Evolutionary conservation across 1,140 invertebrate genomes (phyloP).

Genomic region (Pogonus chalceus): DNA sequence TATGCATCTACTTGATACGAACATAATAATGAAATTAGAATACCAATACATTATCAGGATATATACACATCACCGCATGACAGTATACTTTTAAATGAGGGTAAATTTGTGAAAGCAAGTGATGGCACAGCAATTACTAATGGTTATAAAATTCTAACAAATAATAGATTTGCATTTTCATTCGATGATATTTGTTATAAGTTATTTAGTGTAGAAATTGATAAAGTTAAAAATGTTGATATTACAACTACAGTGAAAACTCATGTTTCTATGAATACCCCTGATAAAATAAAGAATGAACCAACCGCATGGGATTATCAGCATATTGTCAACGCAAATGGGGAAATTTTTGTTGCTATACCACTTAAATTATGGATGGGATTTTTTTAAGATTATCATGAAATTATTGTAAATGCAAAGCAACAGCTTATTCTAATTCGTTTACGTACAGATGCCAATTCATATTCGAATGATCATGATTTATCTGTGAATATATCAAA

Average conservation of each 20-base stretch:
- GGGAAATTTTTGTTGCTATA: conserved; percentile 10
- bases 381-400: no score
- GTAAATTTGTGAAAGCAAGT: conserved; percentile 18
- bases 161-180: conserved; percentile 27
- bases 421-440: conserved; percentile 34
- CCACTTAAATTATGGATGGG: no score
- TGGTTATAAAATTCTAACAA: conserved; percentile 10
- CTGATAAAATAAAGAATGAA: conserved; percentile 14
- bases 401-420: conserved; percentile 33
- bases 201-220: conserved; percentile 33
- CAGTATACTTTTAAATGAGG: conserved; percentile 29
- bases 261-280: conserved; percentile 17
- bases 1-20: conserved; percentile 12
- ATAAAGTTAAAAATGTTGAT: conserved; percentile 31
- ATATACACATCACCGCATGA: conserved; percentile 25
- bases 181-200: conserved; percentile 35
- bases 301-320: conserved; percentile 20
- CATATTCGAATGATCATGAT: no score
- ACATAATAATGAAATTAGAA: conserved; percentile 32
- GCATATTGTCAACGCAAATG: no score
- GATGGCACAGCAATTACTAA: no score
- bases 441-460: conserved; percentile 21
- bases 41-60: conserved; percentile 31
- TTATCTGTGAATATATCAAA: no score
- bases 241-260: conserved; percentile 31